Conservation (phyloP, 2,888 invertebrate species). For the Aphodius sticticus region DNA sequence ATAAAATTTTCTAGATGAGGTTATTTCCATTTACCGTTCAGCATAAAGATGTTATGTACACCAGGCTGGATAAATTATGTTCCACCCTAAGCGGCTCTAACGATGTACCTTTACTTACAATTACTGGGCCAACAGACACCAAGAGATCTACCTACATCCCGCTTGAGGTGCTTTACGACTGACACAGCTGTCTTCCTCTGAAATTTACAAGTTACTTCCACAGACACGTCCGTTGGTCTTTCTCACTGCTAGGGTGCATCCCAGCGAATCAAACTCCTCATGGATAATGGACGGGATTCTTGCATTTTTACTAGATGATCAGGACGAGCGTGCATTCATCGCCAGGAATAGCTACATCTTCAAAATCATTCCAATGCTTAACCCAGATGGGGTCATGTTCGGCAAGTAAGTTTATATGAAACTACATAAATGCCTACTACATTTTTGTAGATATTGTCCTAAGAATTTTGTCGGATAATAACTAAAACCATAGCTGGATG, state of each 20-base stretch:
- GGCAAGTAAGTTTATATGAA: conserved; percentile 72
- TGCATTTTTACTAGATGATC: conserved; percentile 68
- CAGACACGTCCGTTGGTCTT: conserved; percentile 75
- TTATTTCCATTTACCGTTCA: conserved; percentile 31
- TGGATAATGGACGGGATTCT: conserved; percentile 89
- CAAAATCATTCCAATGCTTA: conserved; percentile 89
- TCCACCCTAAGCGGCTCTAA: conserved; percentile 73
- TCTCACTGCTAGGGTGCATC: conserved; percentile 83
- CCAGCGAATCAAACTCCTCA: conserved; percentile 87
- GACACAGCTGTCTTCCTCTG: not conserved
- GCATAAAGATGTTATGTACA: conserved; percentile 63
- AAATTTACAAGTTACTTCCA: conserved; percentile 38
- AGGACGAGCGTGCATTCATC: conserved; percentile 65
- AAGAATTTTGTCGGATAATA: no score
- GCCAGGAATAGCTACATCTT: conserved; percentile 76
- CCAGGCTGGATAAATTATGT: conserved; percentile 73
- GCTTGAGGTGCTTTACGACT: conserved; percentile 60
- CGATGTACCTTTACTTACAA: conserved; percentile 77
- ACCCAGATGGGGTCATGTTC: conserved; percentile 87
- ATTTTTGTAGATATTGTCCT: no score
- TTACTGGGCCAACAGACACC: conserved; percentile 69
- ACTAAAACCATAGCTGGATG: no score
- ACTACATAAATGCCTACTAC: not conserved
- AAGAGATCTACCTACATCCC: conserved; percentile 58
- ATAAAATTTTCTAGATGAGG: conserved; percentile 33